Base-by-base conservation (phyloP, 2,888 invertebrate genomes). In the Lordiphosa fenestrarum region DNA sequence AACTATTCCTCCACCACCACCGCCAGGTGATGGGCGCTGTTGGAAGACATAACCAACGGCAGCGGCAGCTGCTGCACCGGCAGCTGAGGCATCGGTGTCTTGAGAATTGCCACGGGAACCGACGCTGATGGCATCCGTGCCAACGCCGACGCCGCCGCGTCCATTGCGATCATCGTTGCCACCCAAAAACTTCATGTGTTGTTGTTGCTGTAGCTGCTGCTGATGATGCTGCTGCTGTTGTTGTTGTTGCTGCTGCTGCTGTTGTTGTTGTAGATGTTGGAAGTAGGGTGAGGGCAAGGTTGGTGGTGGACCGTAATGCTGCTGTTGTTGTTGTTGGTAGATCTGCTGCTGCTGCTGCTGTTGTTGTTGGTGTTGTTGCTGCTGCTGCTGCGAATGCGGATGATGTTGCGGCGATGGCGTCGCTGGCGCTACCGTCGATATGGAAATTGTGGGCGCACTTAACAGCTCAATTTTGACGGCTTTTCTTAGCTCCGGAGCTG, bases 41-140 rank as follows among this genome's bases (percentile, higher is more conserved):
- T 77, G 69, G 47, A 96, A 98, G 75, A 96, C 95, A 90, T 98
- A 98, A 85, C 96, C 95, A 76, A 97, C 97, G 89, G 95, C 94
- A 30, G 86, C 87, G 33, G 87, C 84, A 49, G 84, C 86, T 13
- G 86, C 86, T 41, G 78, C 78, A 21, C 77, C 84, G 6, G 84
- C 78, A 68, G 96, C 96, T 66, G 82, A 84, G 69, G 96, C 96
- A 92, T 97, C 97, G 40, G 70, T 67, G 90, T 97, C 97, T 90
- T 95, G 95, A 69, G 94, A 91, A 4, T 62, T 70, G 30, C 55
- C 66, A 25, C 38, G 48, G 51, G 74, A 70, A 48, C 25, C 38
- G 33, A 59, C 80, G 19, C 60, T 53, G 40, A 71, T 63, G 53
- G 56, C 61, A 15, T 73, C 74, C 46, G 52, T 64, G 38, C 72